Conservation (phyloP, 1,140 invertebrate genomes). For the Achroia grisella region DNA sequence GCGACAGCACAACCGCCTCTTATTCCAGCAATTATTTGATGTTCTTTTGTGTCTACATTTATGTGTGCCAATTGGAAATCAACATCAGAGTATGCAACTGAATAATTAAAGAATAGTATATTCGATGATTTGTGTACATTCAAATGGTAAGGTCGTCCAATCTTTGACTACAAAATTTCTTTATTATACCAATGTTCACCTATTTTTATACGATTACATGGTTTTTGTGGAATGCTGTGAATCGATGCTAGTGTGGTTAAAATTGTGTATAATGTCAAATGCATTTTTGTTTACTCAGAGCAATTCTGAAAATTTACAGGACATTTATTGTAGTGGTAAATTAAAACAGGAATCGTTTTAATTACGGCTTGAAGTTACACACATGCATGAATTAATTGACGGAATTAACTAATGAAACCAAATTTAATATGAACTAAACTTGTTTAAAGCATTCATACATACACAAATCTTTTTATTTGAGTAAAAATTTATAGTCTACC, state of each 20-base stretch:
- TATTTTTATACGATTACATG: conserved; percentile 33
- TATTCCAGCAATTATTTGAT: conserved; percentile 36
- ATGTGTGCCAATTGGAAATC: conserved; percentile 44
- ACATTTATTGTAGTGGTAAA: too few relatives aligned
- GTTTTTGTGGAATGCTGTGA: conserved; percentile 15
- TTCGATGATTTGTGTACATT: conserved; percentile 40
- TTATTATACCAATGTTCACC: conserved; percentile 35
- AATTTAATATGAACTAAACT: too few relatives aligned
- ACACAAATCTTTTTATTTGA: too few relatives aligned
- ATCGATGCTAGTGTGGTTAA: background rate
- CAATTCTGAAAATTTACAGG: too few relatives aligned
- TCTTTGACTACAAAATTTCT: conserved; percentile 25
- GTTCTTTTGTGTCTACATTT: conserved; percentile 37
- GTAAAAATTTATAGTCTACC: too few relatives aligned
- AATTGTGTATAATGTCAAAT: background rate
- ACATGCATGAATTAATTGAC: too few relatives aligned
- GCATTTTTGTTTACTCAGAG: too few relatives aligned
- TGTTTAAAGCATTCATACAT: too few relatives aligned
- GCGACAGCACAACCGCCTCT: conserved; percentile 41
- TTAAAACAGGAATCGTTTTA: too few relatives aligned
- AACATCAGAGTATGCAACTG: conserved; percentile 30
- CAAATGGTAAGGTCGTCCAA: conserved; percentile 37
- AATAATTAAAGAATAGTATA: conserved; percentile 41
- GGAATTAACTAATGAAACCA: too few relatives aligned
- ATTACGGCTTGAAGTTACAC: too few relatives aligned